Evolutionary conservation across 2,888 invertebrate genomes (phyloP).

Genomic region (Nymphalis c-album): DNA sequence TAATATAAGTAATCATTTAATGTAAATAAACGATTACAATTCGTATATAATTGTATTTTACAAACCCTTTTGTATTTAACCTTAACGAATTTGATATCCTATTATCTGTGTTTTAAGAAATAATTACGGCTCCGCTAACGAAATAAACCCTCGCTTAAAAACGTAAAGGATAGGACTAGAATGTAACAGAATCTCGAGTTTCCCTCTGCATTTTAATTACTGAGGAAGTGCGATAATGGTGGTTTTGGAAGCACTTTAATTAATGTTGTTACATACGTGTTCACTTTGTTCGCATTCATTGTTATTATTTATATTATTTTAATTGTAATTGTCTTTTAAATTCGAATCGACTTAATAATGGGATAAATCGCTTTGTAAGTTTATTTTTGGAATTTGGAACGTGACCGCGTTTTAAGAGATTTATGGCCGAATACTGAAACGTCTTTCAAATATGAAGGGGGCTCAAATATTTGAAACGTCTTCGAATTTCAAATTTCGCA

Average conservation of each 20-base stretch:
- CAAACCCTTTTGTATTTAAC: constrained; percentile 32
- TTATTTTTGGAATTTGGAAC: too few species aligned
- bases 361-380: too few species aligned
- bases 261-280: constrained; percentile 76
- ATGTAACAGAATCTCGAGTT: constrained; percentile 58
- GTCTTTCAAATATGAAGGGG: too few species aligned
- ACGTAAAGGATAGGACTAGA: constrained; percentile 42
- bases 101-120: constrained; percentile 40
- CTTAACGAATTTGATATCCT: constrained; percentile 39
- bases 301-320: constrained; percentile 52
- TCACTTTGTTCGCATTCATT: constrained; percentile 58
- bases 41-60: constrained; percentile 22
- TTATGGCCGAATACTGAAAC: too few species aligned
- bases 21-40: constrained; percentile 15
- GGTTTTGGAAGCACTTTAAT: constrained; percentile 78
- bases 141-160: constrained; percentile 41
- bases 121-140: constrained; percentile 37
- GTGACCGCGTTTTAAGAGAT: too few species aligned
- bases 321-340: not conserved
- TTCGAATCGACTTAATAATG: too few species aligned
- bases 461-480: too few species aligned
- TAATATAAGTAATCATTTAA: not conserved
- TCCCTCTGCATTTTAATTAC: constrained; percentile 78
- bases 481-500: too few species aligned
- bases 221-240: constrained; percentile 72